These are phyloP conservation scores for Gambusia holbrooki DNA, from an alignment of 2,113 vertebrate species.

Conservation along the genomic window DNA sequence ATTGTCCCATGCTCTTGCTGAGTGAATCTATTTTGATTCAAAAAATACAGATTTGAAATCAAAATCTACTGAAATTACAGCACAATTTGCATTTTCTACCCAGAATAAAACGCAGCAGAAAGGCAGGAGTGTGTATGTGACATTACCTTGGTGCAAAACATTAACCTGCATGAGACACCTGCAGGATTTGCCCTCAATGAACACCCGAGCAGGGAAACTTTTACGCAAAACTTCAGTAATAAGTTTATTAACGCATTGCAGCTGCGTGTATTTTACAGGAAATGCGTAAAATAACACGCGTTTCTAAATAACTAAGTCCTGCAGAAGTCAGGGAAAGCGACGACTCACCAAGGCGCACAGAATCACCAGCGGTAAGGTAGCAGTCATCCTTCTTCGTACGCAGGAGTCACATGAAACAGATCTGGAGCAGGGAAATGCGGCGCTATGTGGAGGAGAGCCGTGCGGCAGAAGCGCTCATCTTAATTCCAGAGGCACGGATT, in stretches of 20 bases:
- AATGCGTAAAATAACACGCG: no score
- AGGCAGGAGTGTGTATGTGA: neutral
- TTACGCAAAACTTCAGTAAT: neutral
- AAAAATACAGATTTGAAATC: neutral
- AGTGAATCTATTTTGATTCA: constrained; percentile 9
- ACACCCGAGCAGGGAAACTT: constrained; percentile 1
- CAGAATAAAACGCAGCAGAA: constrained; percentile 9
- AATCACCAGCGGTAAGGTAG: constrained; percentile 65
- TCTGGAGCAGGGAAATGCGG: constrained; percentile 43
- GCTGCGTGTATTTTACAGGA: neutral
- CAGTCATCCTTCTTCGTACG: constrained; percentile 70
- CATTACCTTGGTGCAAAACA: neutral
- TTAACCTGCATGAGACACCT: constrained; percentile 12
- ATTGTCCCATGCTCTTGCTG: neutral
- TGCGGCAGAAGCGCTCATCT: constrained; percentile 67
- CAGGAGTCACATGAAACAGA: constrained; percentile 53
- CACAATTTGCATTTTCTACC: constrained; percentile 25
- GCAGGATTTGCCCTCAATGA: constrained; percentile 7
- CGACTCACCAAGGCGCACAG: constrained; percentile 76
- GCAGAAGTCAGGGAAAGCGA: neutral
- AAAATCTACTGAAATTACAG: neutral
- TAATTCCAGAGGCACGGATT: constrained; percentile 55
- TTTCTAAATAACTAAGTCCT: neutral
- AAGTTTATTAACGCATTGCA: neutral
- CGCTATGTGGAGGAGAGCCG: constrained; percentile 59